Evolutionary conservation across 1,140 invertebrate species (phyloP).

Genomic region (Drosophila parvula): DNA sequence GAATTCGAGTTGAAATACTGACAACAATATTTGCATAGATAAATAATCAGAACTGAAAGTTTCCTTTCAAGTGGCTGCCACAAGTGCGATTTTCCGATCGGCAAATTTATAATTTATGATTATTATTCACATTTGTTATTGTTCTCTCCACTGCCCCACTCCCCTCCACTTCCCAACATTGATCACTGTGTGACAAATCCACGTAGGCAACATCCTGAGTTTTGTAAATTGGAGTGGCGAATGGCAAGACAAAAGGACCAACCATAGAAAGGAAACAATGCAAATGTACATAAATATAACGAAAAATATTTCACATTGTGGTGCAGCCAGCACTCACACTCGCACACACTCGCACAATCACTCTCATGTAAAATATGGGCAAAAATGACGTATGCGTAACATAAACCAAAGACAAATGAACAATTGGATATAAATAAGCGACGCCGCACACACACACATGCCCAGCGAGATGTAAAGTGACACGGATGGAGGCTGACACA

Average conservation of each 20-base stretch:
- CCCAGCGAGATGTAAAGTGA: slow-evolving; percentile 45
- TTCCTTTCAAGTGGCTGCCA: slow-evolving; percentile 2
- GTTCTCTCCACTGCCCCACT: slow-evolving; percentile 1
- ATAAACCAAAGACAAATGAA: slow-evolving; percentile 83
- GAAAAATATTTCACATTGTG: slow-evolving; percentile 77
- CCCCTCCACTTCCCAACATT: slow-evolving; percentile 17
- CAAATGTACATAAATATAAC: slow-evolving; percentile 74
- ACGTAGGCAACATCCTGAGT: slow-evolving; percentile 38
- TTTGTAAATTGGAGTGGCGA: slow-evolving; percentile 51
- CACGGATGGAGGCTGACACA: slow-evolving; percentile 58
- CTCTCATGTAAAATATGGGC: slow-evolving; percentile 72
- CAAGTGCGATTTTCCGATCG: slow-evolving; percentile 19
- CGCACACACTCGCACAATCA: slow-evolving; percentile 14
- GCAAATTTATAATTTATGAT: slow-evolving; percentile 38
- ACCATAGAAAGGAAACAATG: slow-evolving; percentile 29
- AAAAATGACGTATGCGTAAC: slow-evolving; percentile 81
- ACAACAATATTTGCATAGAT: slow-evolving; percentile 11
- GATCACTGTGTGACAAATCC: slow-evolving; percentile 54
- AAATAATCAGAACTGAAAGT: slow-evolving; percentile 22
- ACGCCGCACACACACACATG: slow-evolving; percentile 28
- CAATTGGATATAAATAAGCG: slow-evolving; percentile 83
- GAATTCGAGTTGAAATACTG: background rate
- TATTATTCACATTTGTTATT: slow-evolving; percentile 21
- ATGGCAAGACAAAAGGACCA: slow-evolving; percentile 39
- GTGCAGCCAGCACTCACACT: slow-evolving; percentile 43